Conservation (phyloP, 2,113 vertebrate species). For the Damaliscus lunatus region DNA sequence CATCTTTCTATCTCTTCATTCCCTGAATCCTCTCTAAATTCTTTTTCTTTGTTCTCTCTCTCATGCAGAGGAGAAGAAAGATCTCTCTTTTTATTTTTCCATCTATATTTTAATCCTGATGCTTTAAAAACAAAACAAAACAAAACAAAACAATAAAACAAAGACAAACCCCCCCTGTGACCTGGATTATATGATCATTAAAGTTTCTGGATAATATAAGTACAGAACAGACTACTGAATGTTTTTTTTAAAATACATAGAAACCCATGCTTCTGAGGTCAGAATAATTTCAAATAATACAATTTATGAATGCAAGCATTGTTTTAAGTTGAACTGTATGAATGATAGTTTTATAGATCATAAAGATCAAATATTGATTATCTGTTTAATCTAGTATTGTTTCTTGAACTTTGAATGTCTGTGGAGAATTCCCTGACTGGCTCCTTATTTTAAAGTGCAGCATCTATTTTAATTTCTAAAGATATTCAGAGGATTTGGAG, state of each 20-base stretch:
- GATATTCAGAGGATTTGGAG: constrained; percentile 25
- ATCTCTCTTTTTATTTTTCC: not conserved
- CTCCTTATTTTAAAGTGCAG: constrained; percentile 25
- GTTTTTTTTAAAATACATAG: not conserved
- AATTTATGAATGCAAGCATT: not conserved
- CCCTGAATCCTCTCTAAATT: not conserved
- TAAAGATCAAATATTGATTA: not conserved
- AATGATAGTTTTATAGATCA: not conserved
- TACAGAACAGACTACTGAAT: not conserved
- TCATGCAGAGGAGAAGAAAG: no score
- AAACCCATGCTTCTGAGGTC: not conserved
- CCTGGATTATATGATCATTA: not conserved
- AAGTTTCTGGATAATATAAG: not conserved
- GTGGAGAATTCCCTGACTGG: not conserved
- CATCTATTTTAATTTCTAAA: constrained; percentile 44
- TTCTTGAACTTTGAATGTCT: constrained; percentile 15
- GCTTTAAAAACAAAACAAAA: not conserved
- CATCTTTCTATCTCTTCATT: not conserved
- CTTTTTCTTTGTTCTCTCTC: not conserved
- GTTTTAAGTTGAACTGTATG: not conserved
- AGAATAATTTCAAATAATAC: not conserved
- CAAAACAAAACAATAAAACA: not conserved
- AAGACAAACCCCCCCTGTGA: not conserved
- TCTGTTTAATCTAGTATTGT: not conserved
- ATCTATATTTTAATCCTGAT: not conserved